phyloP scores from a whole-genome alignment of 2,888 invertebrate species.

The Scrobipalpa atriplicella region DNA sequence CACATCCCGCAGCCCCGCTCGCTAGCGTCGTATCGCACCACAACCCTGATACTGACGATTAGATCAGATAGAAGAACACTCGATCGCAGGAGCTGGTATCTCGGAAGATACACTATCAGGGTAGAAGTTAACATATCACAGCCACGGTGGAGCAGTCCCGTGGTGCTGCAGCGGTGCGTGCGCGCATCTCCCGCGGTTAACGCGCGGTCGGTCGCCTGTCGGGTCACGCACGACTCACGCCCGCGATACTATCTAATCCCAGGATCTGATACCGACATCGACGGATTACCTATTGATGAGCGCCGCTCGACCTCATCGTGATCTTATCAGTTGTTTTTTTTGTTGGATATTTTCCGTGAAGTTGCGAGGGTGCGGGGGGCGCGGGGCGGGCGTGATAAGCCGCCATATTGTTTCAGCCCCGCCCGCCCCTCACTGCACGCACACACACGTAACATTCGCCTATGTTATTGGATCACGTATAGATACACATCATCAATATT shows the following conservation, averaged over 20 bases:
- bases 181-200: conserved; percentile 9
- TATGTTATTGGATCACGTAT: conserved; percentile 29
- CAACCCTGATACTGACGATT: conserved; percentile 73
- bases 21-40: conserved; percentile 48
- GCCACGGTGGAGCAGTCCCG: conserved; percentile 27
- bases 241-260: conserved; percentile 31
- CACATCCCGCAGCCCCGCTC: conserved; percentile 33
- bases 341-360: conserved; percentile 74
- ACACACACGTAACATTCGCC: conserved; percentile 2
- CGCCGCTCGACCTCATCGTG: conserved; percentile 71
- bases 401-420: conserved; percentile 73
- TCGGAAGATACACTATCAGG: conserved; percentile 39
- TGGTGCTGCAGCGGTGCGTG: conserved; percentile 14
- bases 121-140: conserved; percentile 38
- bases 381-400: conserved; percentile 60
- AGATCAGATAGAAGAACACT: conserved; percentile 78
- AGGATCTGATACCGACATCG: conserved; percentile 43
- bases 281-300: conserved; percentile 73
- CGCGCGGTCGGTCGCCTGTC: conserved; percentile 17
- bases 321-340: conserved; percentile 79
- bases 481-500: conserved; percentile 23
- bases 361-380: conserved; percentile 36
- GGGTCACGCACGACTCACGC: neutral
- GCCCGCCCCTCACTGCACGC: conserved; percentile 33
- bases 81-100: conserved; percentile 72